A percentile compares a stretch with the other conserved stretches of the same genome.
Conservation (phyloP, 2,113 vertebrate genomes). For the Eulemur macaco region DNA sequence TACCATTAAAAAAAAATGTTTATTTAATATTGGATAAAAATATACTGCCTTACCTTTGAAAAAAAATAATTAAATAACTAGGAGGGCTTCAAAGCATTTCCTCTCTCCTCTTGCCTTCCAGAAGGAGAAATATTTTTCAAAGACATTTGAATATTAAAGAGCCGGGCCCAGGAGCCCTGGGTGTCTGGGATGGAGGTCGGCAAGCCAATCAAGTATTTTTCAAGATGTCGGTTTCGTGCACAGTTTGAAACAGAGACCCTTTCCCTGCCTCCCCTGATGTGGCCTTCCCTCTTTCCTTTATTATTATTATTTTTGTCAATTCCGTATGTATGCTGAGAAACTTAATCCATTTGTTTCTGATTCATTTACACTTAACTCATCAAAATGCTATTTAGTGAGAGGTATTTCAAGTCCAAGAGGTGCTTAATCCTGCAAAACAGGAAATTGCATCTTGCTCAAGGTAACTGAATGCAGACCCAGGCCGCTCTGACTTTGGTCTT, state of each 20-base stretch:
- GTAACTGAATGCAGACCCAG: background rate
- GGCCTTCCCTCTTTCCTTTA: background rate
- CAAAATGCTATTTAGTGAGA: constrained; percentile 33
- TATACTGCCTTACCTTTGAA: constrained; percentile 63
- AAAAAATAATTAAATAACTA: constrained; percentile 58
- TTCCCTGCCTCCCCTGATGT: no score
- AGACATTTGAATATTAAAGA: constrained; percentile 67
- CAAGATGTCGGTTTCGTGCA: background rate
- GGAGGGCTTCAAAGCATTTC: constrained; percentile 75
- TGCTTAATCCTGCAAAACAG: background rate
- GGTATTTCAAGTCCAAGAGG: background rate
- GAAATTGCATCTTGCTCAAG: background rate
- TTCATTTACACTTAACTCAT: constrained; percentile 63
- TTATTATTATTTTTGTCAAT: background rate
- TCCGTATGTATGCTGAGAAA: background rate
- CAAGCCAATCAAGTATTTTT: constrained; percentile 34
- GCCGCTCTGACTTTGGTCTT: background rate
- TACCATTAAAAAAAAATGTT: constrained; percentile 57
- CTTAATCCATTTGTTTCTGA: constrained; percentile 59
- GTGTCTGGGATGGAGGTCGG: background rate
- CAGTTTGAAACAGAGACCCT: background rate
- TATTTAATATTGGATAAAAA: constrained; percentile 75
- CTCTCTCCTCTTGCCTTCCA: constrained; percentile 68
- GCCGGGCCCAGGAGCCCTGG: background rate
- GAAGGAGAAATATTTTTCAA: constrained; percentile 66